Evolutionary conservation across 30 jellyfish, hydroid and myxozoan genomes (phyloP).

Genomic region (Chironex yamaguchii): DNA sequence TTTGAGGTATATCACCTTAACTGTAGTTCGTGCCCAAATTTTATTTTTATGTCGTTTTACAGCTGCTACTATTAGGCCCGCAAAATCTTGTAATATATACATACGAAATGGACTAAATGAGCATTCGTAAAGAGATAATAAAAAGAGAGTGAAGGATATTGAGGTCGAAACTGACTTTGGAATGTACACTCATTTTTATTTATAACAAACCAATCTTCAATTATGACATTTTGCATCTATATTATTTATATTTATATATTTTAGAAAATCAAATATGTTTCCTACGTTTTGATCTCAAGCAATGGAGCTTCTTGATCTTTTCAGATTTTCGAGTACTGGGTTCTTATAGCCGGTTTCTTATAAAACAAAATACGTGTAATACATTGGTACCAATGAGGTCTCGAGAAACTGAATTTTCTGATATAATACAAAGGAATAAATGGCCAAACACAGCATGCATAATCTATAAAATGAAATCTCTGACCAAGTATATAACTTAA

Average conservation of each 20-base stretch:
- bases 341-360: slow-evolving; percentile 5
- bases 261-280: neutral
- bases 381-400: neutral
- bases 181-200: too few relatives aligned
- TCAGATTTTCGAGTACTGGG: neutral
- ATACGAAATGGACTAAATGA: neutral
- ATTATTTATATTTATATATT: too few relatives aligned
- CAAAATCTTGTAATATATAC: neutral
- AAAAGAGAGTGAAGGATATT: too few relatives aligned
- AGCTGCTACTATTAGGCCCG: too few relatives aligned
- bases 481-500: too few relatives aligned
- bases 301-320: neutral
- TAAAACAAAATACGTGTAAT: neutral
- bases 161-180: too few relatives aligned
- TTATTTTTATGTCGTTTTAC: too few relatives aligned
- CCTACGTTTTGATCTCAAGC: neutral
- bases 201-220: too few relatives aligned
- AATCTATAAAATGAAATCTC: too few relatives aligned
- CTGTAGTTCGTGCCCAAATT: too few relatives aligned
- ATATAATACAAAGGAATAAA: neutral
- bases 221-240: too few relatives aligned
- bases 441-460: neutral
- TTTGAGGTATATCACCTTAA: neutral
- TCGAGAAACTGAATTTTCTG: too few relatives aligned
- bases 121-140: neutral